These are phyloP conservation scores for Spilarctia lutea DNA, from an alignment of 2,888 invertebrate species.

Conservation along the genomic window DNA sequence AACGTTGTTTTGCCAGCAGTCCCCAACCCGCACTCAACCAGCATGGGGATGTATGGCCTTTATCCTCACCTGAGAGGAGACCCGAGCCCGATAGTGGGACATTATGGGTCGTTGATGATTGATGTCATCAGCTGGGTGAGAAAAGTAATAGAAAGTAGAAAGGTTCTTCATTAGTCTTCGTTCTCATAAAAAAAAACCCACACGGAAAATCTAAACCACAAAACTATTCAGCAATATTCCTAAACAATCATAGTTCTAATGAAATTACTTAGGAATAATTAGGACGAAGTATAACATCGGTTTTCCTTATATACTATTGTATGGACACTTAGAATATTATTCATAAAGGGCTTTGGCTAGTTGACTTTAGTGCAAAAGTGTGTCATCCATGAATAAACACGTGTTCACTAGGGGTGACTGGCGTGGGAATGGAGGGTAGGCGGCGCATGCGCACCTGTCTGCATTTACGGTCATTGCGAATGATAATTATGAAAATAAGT, in stretches of 20 bases:
- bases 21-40: too few species aligned
- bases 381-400: slow-evolving; percentile 20
- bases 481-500: not conserved
- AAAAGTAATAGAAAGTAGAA: not conserved
- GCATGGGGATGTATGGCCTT: too few species aligned
- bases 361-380: slow-evolving; percentile 1
- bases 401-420: slow-evolving; percentile 24
- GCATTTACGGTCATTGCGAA: not conserved
- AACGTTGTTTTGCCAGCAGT: too few species aligned
- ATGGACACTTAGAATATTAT: not conserved
- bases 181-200: not conserved
- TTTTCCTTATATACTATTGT: slow-evolving; percentile 6
- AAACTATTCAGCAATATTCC: not conserved
- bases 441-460: slow-evolving; percentile 36
- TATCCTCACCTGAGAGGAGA: too few species aligned
- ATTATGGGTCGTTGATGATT: too few species aligned
- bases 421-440: slow-evolving; percentile 39
- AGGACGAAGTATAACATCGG: not conserved
- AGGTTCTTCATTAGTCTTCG: too few species aligned
- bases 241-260: not conserved
- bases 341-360: not conserved
- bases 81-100: too few species aligned
- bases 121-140: not conserved
- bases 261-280: slow-evolving; percentile 6
- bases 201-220: not conserved